Evolutionary conservation across 2,113 vertebrate genomes (phyloP).

Genomic region (Pachyramphus minor): DNA sequence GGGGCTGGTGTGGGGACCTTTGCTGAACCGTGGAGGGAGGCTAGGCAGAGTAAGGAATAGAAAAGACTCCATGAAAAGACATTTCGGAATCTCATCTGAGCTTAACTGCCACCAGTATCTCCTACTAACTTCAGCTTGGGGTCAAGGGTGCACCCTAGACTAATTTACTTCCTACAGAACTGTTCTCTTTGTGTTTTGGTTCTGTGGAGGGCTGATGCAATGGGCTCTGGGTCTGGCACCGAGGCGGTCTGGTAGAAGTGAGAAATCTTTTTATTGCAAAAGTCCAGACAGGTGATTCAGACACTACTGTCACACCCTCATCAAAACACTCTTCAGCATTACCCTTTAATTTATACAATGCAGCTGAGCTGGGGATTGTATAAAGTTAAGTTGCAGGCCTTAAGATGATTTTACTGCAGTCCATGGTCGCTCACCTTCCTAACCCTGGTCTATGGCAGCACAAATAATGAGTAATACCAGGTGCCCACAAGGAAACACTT

Average conservation of each 20-base stretch:
- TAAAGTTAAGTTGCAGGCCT: not conserved
- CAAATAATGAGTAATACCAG: not conserved
- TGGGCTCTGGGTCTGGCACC: not conserved
- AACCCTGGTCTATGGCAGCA: not conserved
- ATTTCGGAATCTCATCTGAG: not conserved
- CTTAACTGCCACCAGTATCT: not conserved
- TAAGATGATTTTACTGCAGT: not conserved
- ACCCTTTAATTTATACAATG: not conserved
- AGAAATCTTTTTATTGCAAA: not conserved
- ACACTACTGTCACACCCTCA: not conserved
- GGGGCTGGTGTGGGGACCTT: not conserved
- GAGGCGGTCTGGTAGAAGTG: not conserved
- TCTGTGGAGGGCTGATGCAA: not conserved
- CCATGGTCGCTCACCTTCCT: not conserved
- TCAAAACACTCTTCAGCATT: not conserved
- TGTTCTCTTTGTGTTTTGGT: not conserved
- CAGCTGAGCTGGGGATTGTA: not conserved
- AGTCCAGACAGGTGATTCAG: not conserved
- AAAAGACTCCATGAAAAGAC: not conserved
- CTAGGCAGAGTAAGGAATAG: not conserved
- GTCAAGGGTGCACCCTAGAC: not conserved
- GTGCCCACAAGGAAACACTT: not conserved
- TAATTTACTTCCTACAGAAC: not conserved
- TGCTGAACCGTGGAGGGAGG: not conserved
- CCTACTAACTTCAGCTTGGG: not conserved